phyloP scores from a whole-genome alignment of 1,140 invertebrate species.

The Chymomyza costata region DNA sequence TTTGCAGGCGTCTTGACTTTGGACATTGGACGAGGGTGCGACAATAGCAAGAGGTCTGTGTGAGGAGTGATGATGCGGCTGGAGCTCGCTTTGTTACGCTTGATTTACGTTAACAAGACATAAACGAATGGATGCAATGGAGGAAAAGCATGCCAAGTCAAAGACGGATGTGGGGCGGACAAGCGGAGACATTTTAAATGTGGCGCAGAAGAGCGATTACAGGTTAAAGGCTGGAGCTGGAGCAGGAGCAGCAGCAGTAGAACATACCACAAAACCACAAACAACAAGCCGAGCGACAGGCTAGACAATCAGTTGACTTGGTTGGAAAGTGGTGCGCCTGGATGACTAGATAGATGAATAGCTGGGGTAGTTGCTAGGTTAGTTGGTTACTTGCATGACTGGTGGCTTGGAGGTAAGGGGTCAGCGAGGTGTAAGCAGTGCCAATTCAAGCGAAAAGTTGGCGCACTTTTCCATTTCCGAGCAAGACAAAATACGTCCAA shows the following conservation, averaged over 20 bases:
- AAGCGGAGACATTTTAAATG: conserved; percentile 71
- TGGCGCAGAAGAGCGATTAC: conserved; percentile 71
- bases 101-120: conserved; percentile 73
- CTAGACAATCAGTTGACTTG: too few relatives aligned
- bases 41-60: too few relatives aligned
- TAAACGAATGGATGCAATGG: conserved; percentile 63
- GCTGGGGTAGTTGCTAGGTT: background rate
- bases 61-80: too few relatives aligned
- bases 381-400: background rate
- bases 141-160: conserved; percentile 29
- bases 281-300: too few relatives aligned
- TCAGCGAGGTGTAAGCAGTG: conserved; percentile 60
- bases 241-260: conserved; percentile 38
- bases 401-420: background rate
- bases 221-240: conserved; percentile 51
- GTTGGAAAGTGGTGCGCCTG: too few relatives aligned
- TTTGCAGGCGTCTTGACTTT: too few relatives aligned
- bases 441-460: conserved; percentile 71
- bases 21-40: background rate
- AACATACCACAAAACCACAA: conserved; percentile 31
- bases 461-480: conserved; percentile 70
- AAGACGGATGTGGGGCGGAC: conserved; percentile 18
- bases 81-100: conserved; percentile 66
- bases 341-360: too few relatives aligned
- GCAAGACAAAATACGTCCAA: conserved; percentile 47